Percentiles rank a stretch among this genome's conserved stretches.
phyloP scores from a whole-genome alignment of 2,888 invertebrate genomes.

The Athalia rosae region DNA sequence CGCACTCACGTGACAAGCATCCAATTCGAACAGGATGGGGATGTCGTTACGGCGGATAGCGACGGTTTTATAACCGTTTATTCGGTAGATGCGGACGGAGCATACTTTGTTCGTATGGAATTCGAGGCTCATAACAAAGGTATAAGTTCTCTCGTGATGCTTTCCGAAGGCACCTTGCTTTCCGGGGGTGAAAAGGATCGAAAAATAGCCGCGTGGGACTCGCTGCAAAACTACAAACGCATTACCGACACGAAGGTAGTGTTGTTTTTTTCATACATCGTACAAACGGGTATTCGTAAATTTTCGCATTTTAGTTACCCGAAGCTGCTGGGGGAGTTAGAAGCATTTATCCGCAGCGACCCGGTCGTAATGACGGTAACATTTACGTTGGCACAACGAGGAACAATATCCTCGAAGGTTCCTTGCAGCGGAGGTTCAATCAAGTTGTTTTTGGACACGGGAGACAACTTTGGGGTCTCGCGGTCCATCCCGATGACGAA shows the following conservation, averaged over 20 bases:
- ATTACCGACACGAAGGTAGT: constrained; percentile 90
- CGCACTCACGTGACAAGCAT: constrained; percentile 90
- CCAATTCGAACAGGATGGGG: constrained; percentile 93
- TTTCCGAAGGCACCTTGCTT: constrained; percentile 91
- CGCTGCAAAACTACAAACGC: constrained; percentile 90
- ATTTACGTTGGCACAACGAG: constrained; percentile 93
- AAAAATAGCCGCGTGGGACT: constrained; percentile 95
- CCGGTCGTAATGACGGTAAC: constrained; percentile 91
- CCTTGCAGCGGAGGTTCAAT: constrained; percentile 90
- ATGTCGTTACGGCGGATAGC: constrained; percentile 93
- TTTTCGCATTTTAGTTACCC: constrained; percentile 80
- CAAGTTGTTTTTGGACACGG: constrained; percentile 92
- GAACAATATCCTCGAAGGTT: constrained; percentile 93
- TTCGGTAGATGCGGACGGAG: constrained; percentile 91
- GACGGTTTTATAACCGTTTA: constrained; percentile 95
- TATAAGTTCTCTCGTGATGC: constrained; percentile 89
- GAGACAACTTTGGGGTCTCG: constrained; percentile 90
- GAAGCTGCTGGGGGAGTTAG: constrained; percentile 92
- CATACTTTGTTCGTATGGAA: constrained; percentile 91
- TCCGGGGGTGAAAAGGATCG: constrained; percentile 94
- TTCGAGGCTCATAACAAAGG: constrained; percentile 93
- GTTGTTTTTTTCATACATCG: background rate
- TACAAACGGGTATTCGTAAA: background rate
- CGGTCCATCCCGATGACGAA: constrained; percentile 93
- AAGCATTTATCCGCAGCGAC: constrained; percentile 91